Base-by-base conservation (phyloP, 2,888 invertebrate genomes). In the Hoplodrina blanda region DNA sequence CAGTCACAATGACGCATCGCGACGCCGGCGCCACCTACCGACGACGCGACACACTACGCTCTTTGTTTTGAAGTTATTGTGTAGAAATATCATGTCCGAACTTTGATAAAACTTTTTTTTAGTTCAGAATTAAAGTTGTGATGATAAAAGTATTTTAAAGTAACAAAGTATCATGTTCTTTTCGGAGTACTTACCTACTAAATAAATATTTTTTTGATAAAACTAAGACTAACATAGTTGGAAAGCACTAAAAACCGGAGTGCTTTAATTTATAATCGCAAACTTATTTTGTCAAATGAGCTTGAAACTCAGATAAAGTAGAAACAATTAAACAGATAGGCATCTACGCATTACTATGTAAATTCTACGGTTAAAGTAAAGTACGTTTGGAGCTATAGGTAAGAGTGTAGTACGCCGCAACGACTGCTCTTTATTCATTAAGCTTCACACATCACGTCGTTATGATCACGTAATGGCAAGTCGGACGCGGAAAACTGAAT, bases 1-100 rank as follows among this genome's bases (percentile, higher is more conserved):
- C 84, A 84, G 78, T 86, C 81, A 78, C 81, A 72, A 81, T 90
- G 89, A 88, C 87, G 88, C 87, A 86, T 84, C 78, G 64, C 67
- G 63, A 71, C 62, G 60, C 74, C 57, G 78, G 67, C 85, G 84
- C 86, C 86, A 85, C 83, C 83, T 83, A 65, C 60, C 74, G 76
- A 50, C 75, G 54, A 46, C 57, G 56, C 49, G 41, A 19, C 17
- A 49, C 57, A 80, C 71, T 63, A 19, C 8, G 8, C 30, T 74
- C 66, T 73, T 83, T 79, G 72, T 79, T 81, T 70, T 76, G 53
- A 70, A 70, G 53, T 46, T 71, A 62, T 66, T 62, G 52, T 49
- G 4, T 54, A 37, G 49, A n/a, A 54, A 44, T 62, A 41, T 25
- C 6, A 37, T 20, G 4, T 20, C 49, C 30, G 13, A 73, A 73